Conservation (phyloP, 2,888 invertebrate species). For the Tiliacea aurago region DNA sequence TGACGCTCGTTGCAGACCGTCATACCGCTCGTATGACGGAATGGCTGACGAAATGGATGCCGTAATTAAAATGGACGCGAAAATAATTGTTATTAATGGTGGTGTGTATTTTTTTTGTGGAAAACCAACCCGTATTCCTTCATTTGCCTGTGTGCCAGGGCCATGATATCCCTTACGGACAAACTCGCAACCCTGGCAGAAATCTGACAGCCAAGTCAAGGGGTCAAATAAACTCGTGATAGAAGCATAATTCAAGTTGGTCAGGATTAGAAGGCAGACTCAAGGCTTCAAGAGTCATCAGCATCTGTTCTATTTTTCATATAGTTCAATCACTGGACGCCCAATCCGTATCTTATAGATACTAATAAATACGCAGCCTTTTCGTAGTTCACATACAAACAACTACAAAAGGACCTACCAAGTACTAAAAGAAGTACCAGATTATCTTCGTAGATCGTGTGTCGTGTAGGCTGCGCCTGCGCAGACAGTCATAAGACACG, state of each 20-base stretch:
- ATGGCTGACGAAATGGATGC: slow-evolving; percentile 46
- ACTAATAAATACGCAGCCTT: not conserved
- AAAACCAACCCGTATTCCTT: no score
- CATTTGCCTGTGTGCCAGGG: no score
- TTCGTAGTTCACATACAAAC: not conserved
- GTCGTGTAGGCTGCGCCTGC: slow-evolving; percentile 49
- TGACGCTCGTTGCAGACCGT: slow-evolving; percentile 35
- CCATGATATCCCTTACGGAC: no score
- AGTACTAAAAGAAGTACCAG: slow-evolving; percentile 18
- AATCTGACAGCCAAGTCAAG: not conserved
- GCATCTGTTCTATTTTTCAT: not conserved
- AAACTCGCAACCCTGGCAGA: no score
- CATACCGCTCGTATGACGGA: not conserved
- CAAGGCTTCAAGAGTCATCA: not conserved
- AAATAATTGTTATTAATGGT: slow-evolving; percentile 27
- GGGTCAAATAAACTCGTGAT: not conserved
- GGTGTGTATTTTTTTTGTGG: slow-evolving; percentile 5
- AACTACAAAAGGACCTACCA: not conserved
- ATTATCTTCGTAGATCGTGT: slow-evolving; percentile 59
- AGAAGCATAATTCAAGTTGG: not conserved
- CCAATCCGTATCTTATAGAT: not conserved
- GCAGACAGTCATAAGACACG: slow-evolving; percentile 57
- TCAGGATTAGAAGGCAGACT: not conserved
- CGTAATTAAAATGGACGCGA: slow-evolving; percentile 48
- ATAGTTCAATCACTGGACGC: not conserved